Percentiles rank a stretch among this genome's conserved stretches.
These are phyloP conservation scores for Lathamus discolor DNA, from an alignment of 2,113 vertebrate genomes.

Conservation along the genomic window DNA sequence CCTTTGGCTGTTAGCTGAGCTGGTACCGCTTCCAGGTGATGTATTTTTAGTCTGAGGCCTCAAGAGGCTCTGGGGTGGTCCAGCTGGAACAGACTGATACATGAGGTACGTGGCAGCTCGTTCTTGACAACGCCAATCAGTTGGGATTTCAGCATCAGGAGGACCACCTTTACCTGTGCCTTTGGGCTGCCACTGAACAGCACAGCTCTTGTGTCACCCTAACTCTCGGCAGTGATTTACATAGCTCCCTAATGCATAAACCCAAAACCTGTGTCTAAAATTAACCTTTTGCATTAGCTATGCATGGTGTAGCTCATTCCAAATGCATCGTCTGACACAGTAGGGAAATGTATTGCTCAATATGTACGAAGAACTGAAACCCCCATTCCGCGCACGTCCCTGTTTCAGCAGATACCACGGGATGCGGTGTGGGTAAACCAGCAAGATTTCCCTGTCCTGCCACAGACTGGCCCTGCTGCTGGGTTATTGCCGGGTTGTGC, in stretches of 20 bases:
- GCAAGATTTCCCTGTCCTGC: not conserved
- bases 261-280: not conserved
- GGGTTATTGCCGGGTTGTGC: not conserved
- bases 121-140: accelerated
- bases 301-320: conserved; percentile 18
- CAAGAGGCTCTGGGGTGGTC: not conserved
- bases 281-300: not conserved
- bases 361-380: not conserved
- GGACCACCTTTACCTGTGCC: not conserved
- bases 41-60: conserved; percentile 19
- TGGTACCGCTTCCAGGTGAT: not conserved
- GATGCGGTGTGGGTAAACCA: not conserved
- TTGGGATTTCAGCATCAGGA: not conserved
- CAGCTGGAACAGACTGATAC: not conserved
- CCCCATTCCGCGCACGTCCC: not conserved
- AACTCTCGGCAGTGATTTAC: not conserved
- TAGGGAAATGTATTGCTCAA: conserved; percentile 21
- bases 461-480: not conserved
- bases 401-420: not conserved
- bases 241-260: not conserved
- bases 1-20: not conserved
- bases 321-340: conserved; percentile 34
- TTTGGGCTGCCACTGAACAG: not conserved
- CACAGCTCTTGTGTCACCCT: not conserved
- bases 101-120: not conserved